Evolutionary conservation across 2,888 invertebrate species (phyloP).

Genomic region (Lasius platythorax): DNA sequence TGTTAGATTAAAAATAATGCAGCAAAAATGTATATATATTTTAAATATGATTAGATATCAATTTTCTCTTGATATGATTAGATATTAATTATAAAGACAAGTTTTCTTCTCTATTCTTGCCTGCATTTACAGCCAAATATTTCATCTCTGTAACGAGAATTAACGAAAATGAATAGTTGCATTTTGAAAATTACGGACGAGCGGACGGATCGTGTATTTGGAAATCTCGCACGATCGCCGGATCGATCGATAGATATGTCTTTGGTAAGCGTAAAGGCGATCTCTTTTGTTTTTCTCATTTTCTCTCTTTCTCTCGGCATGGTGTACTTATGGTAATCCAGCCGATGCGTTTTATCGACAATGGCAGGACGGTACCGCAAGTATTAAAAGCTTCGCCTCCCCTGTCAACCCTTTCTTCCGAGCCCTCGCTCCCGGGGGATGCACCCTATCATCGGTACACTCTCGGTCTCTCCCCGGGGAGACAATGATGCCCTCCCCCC

Average conservation of each 20-base stretch:
- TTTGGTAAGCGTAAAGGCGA: slow-evolving; percentile 39
- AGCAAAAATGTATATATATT: background rate
- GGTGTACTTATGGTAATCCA: slow-evolving; percentile 81
- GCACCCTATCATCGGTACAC: slow-evolving; percentile 84
- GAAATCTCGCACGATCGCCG: slow-evolving; percentile 4
- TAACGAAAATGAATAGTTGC: slow-evolving; percentile 5
- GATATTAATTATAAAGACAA: slow-evolving; percentile 1
- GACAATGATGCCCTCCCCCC: slow-evolving; percentile 80
- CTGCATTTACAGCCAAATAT: background rate
- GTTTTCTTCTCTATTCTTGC: background rate
- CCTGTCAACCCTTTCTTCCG: slow-evolving; percentile 83
- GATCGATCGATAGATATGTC: slow-evolving; percentile 16
- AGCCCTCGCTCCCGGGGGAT: slow-evolving; percentile 80
- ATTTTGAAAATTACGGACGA: background rate
- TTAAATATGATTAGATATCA: background rate
- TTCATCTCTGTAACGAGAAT: background rate
- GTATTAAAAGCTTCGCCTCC: slow-evolving; percentile 85
- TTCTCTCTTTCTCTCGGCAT: slow-evolving; percentile 35
- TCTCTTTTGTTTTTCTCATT: slow-evolving; percentile 34
- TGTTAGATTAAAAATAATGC: background rate
- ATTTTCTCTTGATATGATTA: background rate
- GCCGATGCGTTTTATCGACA: slow-evolving; percentile 83
- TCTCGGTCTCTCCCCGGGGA: slow-evolving; percentile 80
- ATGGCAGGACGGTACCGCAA: slow-evolving; percentile 79
- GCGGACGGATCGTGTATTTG: slow-evolving; percentile 5